Evolutionary conservation across 2,113 vertebrate species (phyloP), one percentile per base, ranked within the genome.

Genomic region (Brienomyrus brachyistius): DNA sequence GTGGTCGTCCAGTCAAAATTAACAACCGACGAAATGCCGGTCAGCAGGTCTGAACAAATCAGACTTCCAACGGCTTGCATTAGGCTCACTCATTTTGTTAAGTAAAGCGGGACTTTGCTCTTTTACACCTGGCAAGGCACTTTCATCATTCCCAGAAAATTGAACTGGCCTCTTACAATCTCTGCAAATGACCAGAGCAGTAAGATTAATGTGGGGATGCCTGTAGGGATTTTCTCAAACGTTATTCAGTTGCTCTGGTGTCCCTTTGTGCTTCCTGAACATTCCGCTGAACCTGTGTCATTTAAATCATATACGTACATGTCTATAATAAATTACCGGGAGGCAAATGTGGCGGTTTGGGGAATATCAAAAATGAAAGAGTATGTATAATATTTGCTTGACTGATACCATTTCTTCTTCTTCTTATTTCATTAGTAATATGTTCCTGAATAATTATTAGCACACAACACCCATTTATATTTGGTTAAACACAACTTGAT

Each of bases 111-210:
- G 10, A 56, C 51, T n/a, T 27, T 40, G 31, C 27, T 19, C 48
- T 31, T 87, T 31, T 54, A 10, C 27, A 27, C 51, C 85, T 54
- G 50, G 2, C 85, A 17, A 50, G 48, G 50, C 85, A 40, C 51
- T 87, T 31, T 87, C 51, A 87, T 87, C 27, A 40, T 87, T 35
- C 51, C 85, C 31, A 17, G 48, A 48, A 87, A 87, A 87, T 54
- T 87, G 11, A 54, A 52, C 48, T 87, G 85, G 85, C 6, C 35
- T 21, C 31, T 87, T 27, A 87, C 85, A 54, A 15, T 27, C 15
- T 54, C 85, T 87, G 54, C 85, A 87, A 87, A 56, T 86, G 85
- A 35, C 85, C 13, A n/a, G n/a, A 87, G 85, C 51, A 87, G 48
- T 35, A 87, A 19, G 85, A 87, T 54, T 87, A 87, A 87, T 51